Evolutionary conservation across 1,140 invertebrate genomes (phyloP).

Genomic region (Rhyacophila brunnea): DNA sequence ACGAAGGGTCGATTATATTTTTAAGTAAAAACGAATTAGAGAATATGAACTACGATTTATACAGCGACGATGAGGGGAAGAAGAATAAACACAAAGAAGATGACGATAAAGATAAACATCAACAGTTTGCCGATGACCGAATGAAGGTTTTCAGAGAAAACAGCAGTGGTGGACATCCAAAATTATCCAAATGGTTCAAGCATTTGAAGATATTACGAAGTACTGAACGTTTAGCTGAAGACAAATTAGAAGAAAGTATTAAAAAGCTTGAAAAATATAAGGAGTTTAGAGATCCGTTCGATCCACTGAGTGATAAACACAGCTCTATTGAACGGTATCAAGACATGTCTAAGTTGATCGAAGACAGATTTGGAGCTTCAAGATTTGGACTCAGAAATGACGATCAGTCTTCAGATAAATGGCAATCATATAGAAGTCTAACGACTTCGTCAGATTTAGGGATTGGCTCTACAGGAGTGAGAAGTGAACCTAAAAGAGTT

Average conservation of each 20-base stretch:
- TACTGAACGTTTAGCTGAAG: constrained; percentile 45
- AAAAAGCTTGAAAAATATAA: constrained; percentile 47
- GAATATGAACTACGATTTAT: constrained; percentile 56
- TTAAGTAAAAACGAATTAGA: constrained; percentile 61
- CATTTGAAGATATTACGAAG: constrained; percentile 53
- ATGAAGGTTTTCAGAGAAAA: constrained; percentile 59
- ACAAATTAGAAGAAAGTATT: constrained; percentile 45
- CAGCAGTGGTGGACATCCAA: constrained; percentile 45
- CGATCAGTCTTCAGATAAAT: constrained; percentile 47
- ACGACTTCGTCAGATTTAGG: constrained; percentile 55
- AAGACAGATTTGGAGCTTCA: constrained; percentile 56
- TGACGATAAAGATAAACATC: constrained; percentile 41
- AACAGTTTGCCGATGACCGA: constrained; percentile 52
- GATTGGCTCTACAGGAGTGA: constrained; percentile 45
- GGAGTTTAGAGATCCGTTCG: constrained; percentile 52
- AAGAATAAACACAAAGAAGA: constrained; percentile 39
- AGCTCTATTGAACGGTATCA: constrained; percentile 60
- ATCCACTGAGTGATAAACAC: constrained; percentile 51
- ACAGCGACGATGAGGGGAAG: constrained; percentile 50
- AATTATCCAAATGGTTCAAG: constrained; percentile 61
- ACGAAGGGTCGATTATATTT: constrained; percentile 62
- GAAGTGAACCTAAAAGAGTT: constrained; percentile 50
- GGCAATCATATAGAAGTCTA: constrained; percentile 53
- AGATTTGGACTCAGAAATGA: constrained; percentile 42
- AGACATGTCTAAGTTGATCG: constrained; percentile 61